A percentile compares a stretch with the other conserved stretches of the same genome.
phyloP scores from a whole-genome alignment of 2,888 invertebrate genomes.

The Lomographa bimaculata region DNA sequence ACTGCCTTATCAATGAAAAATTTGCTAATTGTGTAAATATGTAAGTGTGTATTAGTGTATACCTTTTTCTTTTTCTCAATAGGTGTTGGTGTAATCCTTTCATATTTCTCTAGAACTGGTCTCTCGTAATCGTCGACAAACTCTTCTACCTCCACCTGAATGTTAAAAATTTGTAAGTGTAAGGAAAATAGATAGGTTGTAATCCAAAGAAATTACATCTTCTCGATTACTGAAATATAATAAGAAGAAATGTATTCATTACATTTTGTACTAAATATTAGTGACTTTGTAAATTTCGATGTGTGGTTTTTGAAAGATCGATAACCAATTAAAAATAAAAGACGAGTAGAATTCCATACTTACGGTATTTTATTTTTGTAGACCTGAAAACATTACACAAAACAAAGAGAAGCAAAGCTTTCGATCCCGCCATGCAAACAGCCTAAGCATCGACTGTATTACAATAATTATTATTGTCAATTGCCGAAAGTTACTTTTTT shows the following conservation, averaged over 20 bases:
- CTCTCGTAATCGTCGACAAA: conserved; percentile 89
- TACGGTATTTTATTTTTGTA: too few relatives aligned
- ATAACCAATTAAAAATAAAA: background rate
- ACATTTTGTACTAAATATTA: conserved; percentile 8
- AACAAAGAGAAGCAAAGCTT: conserved; percentile 52
- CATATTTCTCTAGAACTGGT: conserved; percentile 88
- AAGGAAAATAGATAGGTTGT: conserved; percentile 12
- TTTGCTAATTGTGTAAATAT: conserved; percentile 12
- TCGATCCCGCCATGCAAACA: conserved; percentile 49
- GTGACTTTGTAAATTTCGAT: background rate
- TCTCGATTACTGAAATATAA: conserved; percentile 18
- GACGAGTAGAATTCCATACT: too few relatives aligned
- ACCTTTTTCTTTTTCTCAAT: conserved; percentile 80
- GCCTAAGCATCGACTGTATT: conserved; percentile 35
- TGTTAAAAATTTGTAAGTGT: conserved; percentile 40
- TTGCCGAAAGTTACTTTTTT: conserved; percentile 27
- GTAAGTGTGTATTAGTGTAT: conserved; percentile 40
- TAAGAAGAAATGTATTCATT: conserved; percentile 11
- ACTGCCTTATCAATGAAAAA: background rate
- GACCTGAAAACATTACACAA: too few relatives aligned
- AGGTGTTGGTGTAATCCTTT: conserved; percentile 82
- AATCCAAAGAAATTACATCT: conserved; percentile 27
- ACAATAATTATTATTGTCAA: conserved; percentile 10
- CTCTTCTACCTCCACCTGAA: conserved; percentile 73
- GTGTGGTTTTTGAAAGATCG: background rate